These are phyloP conservation scores for Karalla daura DNA, from an alignment of 2,797 vertebrate species.

Conservation along the genomic window DNA sequence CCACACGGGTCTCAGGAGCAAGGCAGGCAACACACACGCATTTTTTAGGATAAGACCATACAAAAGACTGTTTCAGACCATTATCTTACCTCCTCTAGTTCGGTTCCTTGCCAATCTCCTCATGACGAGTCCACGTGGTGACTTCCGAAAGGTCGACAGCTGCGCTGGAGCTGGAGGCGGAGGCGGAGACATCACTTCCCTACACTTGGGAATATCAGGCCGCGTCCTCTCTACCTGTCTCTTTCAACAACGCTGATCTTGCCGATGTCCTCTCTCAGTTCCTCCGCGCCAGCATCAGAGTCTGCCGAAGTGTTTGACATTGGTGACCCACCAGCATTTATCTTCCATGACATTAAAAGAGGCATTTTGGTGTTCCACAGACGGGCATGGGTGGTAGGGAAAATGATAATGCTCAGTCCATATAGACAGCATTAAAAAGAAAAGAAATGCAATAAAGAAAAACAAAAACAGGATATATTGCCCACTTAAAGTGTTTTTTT, in stretches of 20 bases:
- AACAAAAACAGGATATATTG: too few species aligned
- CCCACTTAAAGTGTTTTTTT: too few species aligned
- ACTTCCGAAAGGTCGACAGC: slow-evolving; percentile 19
- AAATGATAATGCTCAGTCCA: too few species aligned
- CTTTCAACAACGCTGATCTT: slow-evolving; percentile 12
- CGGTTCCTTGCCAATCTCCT: slow-evolving; percentile 24
- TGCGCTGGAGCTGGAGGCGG: not conserved
- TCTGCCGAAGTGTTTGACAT: not conserved
- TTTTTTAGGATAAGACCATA: not conserved
- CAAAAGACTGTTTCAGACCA: not conserved
- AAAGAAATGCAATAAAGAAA: not conserved
- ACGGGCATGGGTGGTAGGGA: not conserved
- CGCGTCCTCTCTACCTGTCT: slow-evolving; percentile 5
- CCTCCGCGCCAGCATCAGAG: not conserved
- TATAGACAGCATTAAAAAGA: not conserved
- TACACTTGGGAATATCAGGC: slow-evolving; percentile 1
- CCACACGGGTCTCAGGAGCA: slow-evolving; percentile 5
- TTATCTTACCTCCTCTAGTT: not conserved
- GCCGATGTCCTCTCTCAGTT: slow-evolving; percentile 6
- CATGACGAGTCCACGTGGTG: slow-evolving; percentile 4
- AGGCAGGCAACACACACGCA: slow-evolving; percentile 3
- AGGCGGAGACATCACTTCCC: not conserved
- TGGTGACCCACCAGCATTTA: slow-evolving; percentile 7
- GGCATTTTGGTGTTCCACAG: slow-evolving; percentile 1
- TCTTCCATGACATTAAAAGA: not conserved